phyloP scores from a whole-genome alignment of 2,888 invertebrate species.

The Electrophaes corylata region DNA sequence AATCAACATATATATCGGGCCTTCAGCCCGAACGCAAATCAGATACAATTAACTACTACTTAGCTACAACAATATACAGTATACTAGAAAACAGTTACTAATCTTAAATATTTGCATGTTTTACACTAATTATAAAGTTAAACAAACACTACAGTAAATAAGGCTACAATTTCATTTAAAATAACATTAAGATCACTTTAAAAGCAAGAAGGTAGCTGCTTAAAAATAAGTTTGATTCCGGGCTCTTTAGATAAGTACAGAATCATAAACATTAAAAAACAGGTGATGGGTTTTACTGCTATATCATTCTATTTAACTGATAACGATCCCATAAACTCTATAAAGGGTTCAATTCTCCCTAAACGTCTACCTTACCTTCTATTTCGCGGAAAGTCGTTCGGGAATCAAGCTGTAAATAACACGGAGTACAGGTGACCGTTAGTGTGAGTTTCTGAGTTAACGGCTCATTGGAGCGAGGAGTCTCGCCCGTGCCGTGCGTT shows the following conservation, averaged over 20 bases:
- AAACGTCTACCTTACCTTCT: conserved; percentile 15
- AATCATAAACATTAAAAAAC: neutral
- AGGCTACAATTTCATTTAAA: no score
- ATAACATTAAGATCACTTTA: neutral
- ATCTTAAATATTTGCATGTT: conserved; percentile 6
- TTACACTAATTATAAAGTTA: conserved; percentile 1
- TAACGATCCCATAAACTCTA: conserved; percentile 23
- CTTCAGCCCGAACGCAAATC: conserved; percentile 10
- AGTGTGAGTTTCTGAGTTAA: conserved; percentile 49
- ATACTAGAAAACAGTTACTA: conserved; percentile 13
- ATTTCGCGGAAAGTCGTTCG: conserved; percentile 23
- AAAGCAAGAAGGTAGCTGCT: neutral
- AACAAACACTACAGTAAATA: neutral
- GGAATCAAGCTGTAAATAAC: conserved; percentile 42
- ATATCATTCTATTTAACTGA: conserved; percentile 7
- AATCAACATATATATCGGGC: no score
- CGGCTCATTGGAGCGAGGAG: conserved; percentile 57
- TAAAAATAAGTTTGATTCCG: no score
- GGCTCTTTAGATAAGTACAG: neutral
- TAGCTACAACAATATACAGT: no score
- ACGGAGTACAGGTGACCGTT: conserved; percentile 56
- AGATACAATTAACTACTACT: conserved; percentile 19
- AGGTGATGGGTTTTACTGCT: neutral
- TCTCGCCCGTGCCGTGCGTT: conserved; percentile 46
- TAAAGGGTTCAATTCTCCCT: conserved; percentile 23